Percentiles rank a stretch among this genome's conserved stretches.
phyloP scores from a whole-genome alignment of 2,888 invertebrate species.

The Chaitophorus viminalis region DNA sequence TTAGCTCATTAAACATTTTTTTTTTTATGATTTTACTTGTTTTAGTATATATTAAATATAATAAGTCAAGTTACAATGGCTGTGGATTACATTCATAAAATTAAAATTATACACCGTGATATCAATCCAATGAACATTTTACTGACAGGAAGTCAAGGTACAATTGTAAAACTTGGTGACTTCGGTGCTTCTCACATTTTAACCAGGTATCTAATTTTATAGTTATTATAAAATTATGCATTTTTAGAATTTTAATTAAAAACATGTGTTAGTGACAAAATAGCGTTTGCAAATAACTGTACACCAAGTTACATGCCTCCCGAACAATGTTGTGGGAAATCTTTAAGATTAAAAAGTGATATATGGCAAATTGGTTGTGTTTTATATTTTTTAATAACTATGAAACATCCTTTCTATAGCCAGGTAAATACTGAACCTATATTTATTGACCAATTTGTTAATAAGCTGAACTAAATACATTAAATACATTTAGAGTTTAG shows the following conservation, averaged over 20 bases:
- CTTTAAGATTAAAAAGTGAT: constrained; percentile 83
- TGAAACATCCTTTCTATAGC: constrained; percentile 79
- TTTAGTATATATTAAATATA: constrained; percentile 76
- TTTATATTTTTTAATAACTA: constrained; percentile 82
- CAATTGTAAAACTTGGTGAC: constrained; percentile 83
- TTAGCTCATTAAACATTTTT: background rate
- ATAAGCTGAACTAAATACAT: background rate
- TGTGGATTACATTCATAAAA: constrained; percentile 81
- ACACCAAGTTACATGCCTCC: constrained; percentile 88
- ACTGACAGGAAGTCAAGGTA: constrained; percentile 75
- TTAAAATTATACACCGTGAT: constrained; percentile 84
- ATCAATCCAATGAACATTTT: constrained; percentile 87
- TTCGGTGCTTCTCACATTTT: constrained; percentile 85
- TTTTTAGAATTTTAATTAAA: constrained; percentile 57
- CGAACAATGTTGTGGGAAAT: constrained; percentile 81
- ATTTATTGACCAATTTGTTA: background rate
- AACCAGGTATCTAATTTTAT: constrained; percentile 69
- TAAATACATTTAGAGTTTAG: constrained; percentile 60
- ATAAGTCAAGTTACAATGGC: constrained; percentile 81
- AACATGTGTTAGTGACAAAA: constrained; percentile 70
- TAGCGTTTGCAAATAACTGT: constrained; percentile 76
- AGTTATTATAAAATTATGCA: background rate
- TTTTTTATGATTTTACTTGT: constrained; percentile 64
- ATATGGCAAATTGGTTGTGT: constrained; percentile 89
- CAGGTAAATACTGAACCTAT: constrained; percentile 69